A percentile compares a stretch with the other conserved stretches of the same genome.
phyloP scores from a whole-genome alignment of 2,888 invertebrate genomes.

The Homarus gammarus region DNA sequence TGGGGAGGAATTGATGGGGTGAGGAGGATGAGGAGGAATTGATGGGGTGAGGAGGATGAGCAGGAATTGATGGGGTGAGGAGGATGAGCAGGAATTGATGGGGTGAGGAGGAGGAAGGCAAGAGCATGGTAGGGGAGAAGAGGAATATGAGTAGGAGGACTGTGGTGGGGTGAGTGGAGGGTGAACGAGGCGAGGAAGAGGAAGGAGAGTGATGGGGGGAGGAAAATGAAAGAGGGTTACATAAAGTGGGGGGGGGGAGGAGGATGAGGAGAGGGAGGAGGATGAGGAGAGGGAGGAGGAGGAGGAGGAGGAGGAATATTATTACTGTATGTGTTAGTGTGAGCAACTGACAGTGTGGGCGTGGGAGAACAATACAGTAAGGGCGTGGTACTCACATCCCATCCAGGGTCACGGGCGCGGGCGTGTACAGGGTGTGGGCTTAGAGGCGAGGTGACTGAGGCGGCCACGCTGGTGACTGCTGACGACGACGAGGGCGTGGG shows the following conservation, averaged over 20 bases:
- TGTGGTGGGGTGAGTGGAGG: neutral
- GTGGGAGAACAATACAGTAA: neutral
- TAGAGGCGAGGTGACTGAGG: slow-evolving; percentile 54
- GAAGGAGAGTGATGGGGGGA: too few species aligned
- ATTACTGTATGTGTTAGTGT: neutral
- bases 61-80: neutral
- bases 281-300: neutral
- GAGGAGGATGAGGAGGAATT: neutral
- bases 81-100: too few species aligned
- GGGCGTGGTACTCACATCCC: slow-evolving; percentile 65
- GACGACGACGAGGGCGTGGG: slow-evolving; percentile 37
- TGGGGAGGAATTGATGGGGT: too few species aligned
- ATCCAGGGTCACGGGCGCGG: slow-evolving; percentile 70
- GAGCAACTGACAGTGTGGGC: neutral
- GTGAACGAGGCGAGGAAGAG: too few species aligned
- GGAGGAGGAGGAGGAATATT: too few species aligned
- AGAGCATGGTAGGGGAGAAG: neutral
- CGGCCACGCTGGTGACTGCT: slow-evolving; percentile 25
- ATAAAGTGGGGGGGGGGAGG: neutral
- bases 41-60: too few species aligned
- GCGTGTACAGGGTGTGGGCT: slow-evolving; percentile 57
- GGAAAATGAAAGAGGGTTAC: too few species aligned
- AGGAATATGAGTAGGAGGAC: neutral
- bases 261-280: neutral
- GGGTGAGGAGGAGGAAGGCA: neutral